Percentiles rank a stretch among this genome's conserved stretches.
Evolutionary conservation across 2,888 invertebrate genomes (phyloP).

Genomic region (Oscheius sp.): DNA sequence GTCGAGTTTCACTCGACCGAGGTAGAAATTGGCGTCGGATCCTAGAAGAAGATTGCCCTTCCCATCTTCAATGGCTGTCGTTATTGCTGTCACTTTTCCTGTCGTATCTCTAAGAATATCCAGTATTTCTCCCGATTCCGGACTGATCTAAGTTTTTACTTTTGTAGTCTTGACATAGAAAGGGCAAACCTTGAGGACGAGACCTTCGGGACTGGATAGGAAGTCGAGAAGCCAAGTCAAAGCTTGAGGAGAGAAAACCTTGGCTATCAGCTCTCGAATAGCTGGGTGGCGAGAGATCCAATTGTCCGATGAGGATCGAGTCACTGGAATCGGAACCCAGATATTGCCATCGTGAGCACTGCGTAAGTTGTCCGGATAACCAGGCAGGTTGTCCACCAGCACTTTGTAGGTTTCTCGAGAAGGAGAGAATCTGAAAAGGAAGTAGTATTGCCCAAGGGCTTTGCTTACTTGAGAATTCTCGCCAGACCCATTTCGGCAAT

Average conservation of each 20-base stretch:
- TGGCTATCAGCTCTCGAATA: conserved; percentile 51
- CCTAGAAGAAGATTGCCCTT: conserved; percentile 52
- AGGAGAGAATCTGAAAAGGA: conserved; percentile 42
- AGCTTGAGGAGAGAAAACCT: conserved; percentile 47
- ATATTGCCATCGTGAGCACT: conserved; percentile 38
- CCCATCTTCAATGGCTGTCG: conserved; percentile 54
- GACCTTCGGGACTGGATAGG: conserved; percentile 39
- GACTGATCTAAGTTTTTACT: conserved; percentile 24
- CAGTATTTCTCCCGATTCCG: conserved; percentile 48
- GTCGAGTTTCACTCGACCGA: conserved; percentile 42
- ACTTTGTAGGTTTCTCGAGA: conserved; percentile 38
- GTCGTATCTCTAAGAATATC: conserved; percentile 51
- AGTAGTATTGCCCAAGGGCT: background rate
- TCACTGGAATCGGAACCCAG: conserved; percentile 42
- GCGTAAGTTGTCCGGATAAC: conserved; percentile 62
- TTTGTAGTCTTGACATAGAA: background rate
- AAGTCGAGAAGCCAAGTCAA: conserved; percentile 39
- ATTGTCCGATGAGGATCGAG: conserved; percentile 41
- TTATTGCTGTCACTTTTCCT: conserved; percentile 41
- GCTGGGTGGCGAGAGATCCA: conserved; percentile 41
- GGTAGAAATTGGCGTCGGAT: conserved; percentile 52
- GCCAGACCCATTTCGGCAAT: conserved; percentile 58
- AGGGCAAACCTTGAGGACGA: conserved; percentile 45
- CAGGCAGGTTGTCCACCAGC: conserved; percentile 55
- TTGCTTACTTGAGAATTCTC: conserved; percentile 45